A percentile compares a stretch with the other conserved stretches of the same genome.
These are phyloP conservation scores for Metopolophium dirhodum DNA, from an alignment of 1,140 invertebrate species.

Conservation along the genomic window DNA sequence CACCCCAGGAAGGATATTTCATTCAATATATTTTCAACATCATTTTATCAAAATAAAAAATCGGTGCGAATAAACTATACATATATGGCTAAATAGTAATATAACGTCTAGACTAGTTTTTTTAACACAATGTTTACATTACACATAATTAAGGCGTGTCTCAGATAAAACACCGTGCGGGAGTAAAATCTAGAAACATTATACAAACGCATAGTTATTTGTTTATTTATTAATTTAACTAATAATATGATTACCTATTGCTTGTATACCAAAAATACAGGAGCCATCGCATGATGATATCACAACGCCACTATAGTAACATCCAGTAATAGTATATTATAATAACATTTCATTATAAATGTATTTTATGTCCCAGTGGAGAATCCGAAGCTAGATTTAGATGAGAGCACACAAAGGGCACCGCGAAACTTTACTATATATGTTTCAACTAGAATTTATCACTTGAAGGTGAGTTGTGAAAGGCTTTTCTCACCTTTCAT, in stretches of 20 bases:
- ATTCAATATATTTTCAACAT: not conserved
- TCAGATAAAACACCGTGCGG: not conserved
- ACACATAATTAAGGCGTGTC: not conserved
- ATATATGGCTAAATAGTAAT: not conserved
- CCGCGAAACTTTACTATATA: not conserved
- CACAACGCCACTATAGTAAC: not conserved
- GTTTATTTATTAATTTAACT: not conserved
- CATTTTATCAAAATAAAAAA: not conserved
- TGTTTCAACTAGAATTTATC: not conserved
- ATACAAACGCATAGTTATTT: not conserved
- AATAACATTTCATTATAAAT: not conserved
- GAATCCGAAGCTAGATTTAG: not conserved
- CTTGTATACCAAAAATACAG: not conserved
- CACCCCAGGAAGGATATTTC: not conserved
- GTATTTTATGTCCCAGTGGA: not conserved
- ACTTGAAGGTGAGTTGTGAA: not conserved
- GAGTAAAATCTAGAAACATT: not conserved
- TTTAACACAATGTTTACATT: not conserved
- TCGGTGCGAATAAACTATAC: not conserved
- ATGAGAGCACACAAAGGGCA: not conserved
- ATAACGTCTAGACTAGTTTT: not conserved
- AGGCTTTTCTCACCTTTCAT: not conserved
- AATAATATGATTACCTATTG: no score
- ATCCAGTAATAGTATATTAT: not conserved
- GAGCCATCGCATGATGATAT: not conserved